phyloP scores from a whole-genome alignment of 2,888 invertebrate genomes.

The Malthinus flaveolus region DNA sequence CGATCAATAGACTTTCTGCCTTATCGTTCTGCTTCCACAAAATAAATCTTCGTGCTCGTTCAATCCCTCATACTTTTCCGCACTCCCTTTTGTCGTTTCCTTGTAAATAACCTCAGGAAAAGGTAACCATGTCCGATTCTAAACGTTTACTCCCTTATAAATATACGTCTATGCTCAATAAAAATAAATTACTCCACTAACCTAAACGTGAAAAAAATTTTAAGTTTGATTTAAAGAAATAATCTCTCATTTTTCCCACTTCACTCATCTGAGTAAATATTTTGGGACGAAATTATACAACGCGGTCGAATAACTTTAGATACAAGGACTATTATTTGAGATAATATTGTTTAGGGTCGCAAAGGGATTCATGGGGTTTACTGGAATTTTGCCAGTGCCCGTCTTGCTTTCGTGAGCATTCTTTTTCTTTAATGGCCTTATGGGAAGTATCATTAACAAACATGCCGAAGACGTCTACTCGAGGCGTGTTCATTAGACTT shows the following conservation, averaged over 20 bases:
- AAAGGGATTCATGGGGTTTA: constrained; percentile 2
- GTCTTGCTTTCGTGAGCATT: neutral
- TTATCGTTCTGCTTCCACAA: constrained; percentile 40
- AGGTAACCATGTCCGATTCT: constrained; percentile 15
- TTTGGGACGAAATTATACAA: no score
- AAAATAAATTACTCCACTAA: constrained; percentile 9
- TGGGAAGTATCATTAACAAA: constrained; percentile 6
- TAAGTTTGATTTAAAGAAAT: no score
- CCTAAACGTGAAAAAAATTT: no score
- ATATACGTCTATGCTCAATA: constrained; percentile 10
- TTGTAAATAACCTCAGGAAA: constrained; percentile 18
- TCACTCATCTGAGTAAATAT: no score
- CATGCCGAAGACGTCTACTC: constrained; percentile 4
- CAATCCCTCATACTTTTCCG: constrained; percentile 25
- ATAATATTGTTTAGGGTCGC: neutral
- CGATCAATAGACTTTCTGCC: constrained; percentile 28
- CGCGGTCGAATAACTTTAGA: no score
- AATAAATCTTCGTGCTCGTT: constrained; percentile 39
- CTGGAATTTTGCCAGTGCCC: constrained; percentile 3
- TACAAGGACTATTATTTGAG: no score
- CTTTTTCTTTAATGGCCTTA: constrained; percentile 4
- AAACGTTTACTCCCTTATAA: constrained; percentile 7
- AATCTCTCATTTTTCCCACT: no score
- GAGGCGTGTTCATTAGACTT: constrained; percentile 4
- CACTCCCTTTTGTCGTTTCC: constrained; percentile 11